Evolutionary conservation across 2,888 invertebrate species (phyloP).

Genomic region (Trachelus tabidus): DNA sequence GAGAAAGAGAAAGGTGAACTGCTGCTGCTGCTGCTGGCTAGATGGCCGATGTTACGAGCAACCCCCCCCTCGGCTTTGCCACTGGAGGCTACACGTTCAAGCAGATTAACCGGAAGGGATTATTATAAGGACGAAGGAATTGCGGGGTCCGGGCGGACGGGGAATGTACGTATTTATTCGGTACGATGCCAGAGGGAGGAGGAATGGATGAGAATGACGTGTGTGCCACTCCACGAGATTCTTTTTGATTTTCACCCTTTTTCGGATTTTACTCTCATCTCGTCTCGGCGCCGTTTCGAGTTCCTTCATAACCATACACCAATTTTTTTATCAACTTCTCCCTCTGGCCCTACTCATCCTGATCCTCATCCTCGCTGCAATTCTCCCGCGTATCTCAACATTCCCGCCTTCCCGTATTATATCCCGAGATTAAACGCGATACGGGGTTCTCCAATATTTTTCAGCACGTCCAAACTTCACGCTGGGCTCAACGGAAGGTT

Average conservation of each 20-base stretch:
- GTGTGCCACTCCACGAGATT: constrained; percentile 27
- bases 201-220: constrained; percentile 31
- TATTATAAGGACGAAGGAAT: constrained; percentile 40
- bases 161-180: constrained; percentile 50
- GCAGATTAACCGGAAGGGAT: constrained; percentile 60
- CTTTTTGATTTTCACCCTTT: constrained; percentile 40
- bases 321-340: too few relatives aligned
- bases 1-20: constrained; percentile 6
- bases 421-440: too few relatives aligned
- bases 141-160: constrained; percentile 36
- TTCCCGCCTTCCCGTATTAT: too few relatives aligned
- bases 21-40: not conserved
- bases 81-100: constrained; percentile 24
- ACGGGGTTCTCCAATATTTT: too few relatives aligned
- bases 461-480: not conserved
- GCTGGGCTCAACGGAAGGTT: not conserved
- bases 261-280: constrained; percentile 7
- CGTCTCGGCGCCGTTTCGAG: constrained; percentile 1
- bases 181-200: constrained; percentile 42
- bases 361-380: constrained; percentile 7
- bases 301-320: constrained; percentile 7
- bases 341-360: too few relatives aligned
- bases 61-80: constrained; percentile 5
- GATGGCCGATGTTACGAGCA: constrained; percentile 4
- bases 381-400: constrained; percentile 25